These are phyloP conservation scores for Helarctos malayanus DNA, from an alignment of 2,797 vertebrate species.

Conservation along the genomic window DNA sequence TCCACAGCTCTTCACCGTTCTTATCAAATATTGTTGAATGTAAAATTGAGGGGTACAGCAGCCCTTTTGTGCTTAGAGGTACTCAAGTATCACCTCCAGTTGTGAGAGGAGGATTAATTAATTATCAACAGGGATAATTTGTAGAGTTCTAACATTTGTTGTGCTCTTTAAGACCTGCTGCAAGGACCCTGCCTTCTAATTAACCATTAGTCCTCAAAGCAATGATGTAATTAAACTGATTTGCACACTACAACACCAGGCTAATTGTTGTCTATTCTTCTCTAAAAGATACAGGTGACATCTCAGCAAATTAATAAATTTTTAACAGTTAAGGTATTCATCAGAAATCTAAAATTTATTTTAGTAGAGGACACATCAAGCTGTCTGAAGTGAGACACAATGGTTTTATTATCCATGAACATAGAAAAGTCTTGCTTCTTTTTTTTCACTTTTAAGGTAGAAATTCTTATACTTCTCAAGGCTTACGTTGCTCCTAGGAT, in stretches of 20 bases:
- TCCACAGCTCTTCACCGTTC: background rate
- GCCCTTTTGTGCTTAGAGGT: background rate
- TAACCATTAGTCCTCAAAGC: background rate
- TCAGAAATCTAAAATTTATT: slow-evolving; percentile 10
- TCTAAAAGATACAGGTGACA: background rate
- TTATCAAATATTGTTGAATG: background rate
- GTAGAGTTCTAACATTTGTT: background rate
- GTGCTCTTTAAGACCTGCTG: background rate
- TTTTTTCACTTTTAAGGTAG: background rate
- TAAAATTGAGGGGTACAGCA: background rate
- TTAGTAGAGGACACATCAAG: background rate
- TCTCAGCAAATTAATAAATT: slow-evolving; percentile 31
- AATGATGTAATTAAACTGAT: background rate
- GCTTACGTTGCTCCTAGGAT: background rate
- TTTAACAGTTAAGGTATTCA: background rate
- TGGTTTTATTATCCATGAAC: background rate
- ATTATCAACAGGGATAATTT: slow-evolving; percentile 2
- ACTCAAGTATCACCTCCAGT: background rate
- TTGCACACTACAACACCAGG: background rate
- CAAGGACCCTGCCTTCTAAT: slow-evolving; percentile 2
- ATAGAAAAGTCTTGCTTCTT: background rate
- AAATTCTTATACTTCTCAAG: background rate
- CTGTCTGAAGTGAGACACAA: background rate
- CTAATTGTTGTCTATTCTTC: background rate
- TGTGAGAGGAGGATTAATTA: background rate